Evolutionary conservation across 2,797 vertebrate species (phyloP).

Genomic region (Sebastiscus albofasciatus): DNA sequence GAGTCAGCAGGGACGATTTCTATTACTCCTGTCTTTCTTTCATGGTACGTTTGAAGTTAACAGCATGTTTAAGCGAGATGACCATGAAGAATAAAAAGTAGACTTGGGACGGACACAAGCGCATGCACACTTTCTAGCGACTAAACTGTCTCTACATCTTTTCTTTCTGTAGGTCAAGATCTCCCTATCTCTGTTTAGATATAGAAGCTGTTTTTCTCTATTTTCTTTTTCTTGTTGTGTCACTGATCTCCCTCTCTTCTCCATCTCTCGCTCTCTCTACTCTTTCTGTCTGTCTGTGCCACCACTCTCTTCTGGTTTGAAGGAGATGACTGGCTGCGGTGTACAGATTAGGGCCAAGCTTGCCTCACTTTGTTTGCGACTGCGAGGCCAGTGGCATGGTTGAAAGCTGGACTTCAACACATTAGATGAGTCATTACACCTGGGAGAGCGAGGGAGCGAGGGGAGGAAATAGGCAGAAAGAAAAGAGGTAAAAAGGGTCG

Average conservation of each 20-base stretch:
- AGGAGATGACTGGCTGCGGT: slow-evolving; percentile 10
- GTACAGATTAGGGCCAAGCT: slow-evolving; percentile 32
- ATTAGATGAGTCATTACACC: slow-evolving; percentile 60
- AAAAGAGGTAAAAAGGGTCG: background rate
- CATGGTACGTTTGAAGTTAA: slow-evolving; percentile 24
- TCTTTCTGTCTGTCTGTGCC: background rate
- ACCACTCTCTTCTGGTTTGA: background rate
- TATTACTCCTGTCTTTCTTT: slow-evolving; percentile 14
- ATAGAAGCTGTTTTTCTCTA: background rate
- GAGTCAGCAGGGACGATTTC: slow-evolving; percentile 12
- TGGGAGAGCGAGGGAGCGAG: slow-evolving; percentile 6
- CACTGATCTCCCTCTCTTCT: slow-evolving; percentile 11
- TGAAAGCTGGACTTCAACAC: slow-evolving; percentile 45
- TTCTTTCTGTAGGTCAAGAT: background rate
- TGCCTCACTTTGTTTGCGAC: slow-evolving; percentile 5
- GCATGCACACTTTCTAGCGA: slow-evolving; percentile 3
- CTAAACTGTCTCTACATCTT: background rate
- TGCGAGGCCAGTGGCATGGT: slow-evolving; percentile 19
- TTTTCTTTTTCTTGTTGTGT: background rate
- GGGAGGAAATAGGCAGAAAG: background rate
- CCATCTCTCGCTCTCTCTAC: background rate
- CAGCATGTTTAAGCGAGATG: slow-evolving; percentile 11
- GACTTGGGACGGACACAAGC: slow-evolving; percentile 5
- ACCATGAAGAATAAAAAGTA: slow-evolving; percentile 31
- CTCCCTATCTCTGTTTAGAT: background rate